Evolutionary conservation across 2,888 invertebrate species (phyloP), one percentile per base, ranked within the genome.

Genomic region (Teleiodes luculella): DNA sequence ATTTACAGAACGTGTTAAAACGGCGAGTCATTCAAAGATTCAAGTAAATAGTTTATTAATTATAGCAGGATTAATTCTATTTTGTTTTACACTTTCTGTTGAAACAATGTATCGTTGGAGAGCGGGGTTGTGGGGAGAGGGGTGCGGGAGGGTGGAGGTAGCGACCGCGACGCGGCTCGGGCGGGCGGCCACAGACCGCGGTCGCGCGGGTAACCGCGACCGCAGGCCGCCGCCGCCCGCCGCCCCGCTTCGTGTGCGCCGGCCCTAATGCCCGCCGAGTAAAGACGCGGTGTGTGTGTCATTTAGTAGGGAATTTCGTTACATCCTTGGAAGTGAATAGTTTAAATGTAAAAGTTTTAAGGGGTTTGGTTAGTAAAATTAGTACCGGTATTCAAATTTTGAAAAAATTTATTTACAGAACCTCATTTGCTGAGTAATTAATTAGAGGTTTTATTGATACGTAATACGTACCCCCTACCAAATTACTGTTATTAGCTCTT

Each of bases 201-300:
- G 58, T 66, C 64, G 66, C 65, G 73, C 70, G 76, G 72, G 55
- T 52, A 56, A 67, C 83, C 80, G 70, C 79, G 65, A 61, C 76
- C 78, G 65, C 76, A 66, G 64, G 63, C 61, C 57, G 47, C 63
- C 70, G 59, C 58, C 24, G 24, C 24, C 58, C 24, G 24, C 24
- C 24, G 63, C 61, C 57, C 47, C 63, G 70, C 58, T 57, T 64
- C 62, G 60, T 64, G 65, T 56, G 14, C 55, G 59, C 61, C 59
- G 54, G 58, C 53, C 70, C 68, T 67, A 67, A 70, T 73, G 65
- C 72, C 66, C 70, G 71, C 76, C 78, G 65, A 72, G 70, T 68
- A 71, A 65, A 67, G 66, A 66, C 65, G 62, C 62, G 58, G 68
- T 65, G 68, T 70, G 64, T 64, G 61, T 45, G 55, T 39, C 54